Conservation (phyloP, 2,888 invertebrate species). For the Epirrita christyi region DNA sequence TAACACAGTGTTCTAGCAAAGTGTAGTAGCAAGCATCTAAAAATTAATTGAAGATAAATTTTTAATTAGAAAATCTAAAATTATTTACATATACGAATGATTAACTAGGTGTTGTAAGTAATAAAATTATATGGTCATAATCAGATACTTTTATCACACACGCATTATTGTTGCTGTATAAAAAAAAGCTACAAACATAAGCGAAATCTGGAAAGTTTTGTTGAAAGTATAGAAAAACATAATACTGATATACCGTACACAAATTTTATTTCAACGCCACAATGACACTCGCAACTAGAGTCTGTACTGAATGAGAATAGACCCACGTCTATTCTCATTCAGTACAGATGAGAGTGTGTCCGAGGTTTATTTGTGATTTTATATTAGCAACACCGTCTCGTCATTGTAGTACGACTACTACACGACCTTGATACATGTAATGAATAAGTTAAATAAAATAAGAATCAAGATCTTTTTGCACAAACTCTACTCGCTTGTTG, state of each 20-base stretch:
- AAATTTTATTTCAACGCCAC: conserved; percentile 21
- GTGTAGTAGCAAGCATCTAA: conserved; percentile 39
- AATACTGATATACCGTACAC: conserved; percentile 52
- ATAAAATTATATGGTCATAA: conserved; percentile 73
- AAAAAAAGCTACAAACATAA: conserved; percentile 53
- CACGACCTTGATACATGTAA: too few species aligned
- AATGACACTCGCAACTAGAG: conserved; percentile 20
- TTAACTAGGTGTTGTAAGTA: conserved; percentile 69
- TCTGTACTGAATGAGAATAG: conserved; percentile 11
- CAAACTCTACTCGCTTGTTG: too few species aligned
- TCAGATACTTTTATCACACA: conserved; percentile 78
- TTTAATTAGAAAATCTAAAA: conserved; percentile 67
- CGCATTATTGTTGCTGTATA: conserved; percentile 59
- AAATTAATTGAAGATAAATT: conserved; percentile 50
- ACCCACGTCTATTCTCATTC: conserved; percentile 43
- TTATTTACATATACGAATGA: conserved; percentile 72
- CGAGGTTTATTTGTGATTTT: too few species aligned
- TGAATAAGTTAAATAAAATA: too few species aligned
- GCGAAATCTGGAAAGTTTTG: conserved; percentile 54
- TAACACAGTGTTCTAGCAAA: conserved; percentile 27
- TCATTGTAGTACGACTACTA: too few species aligned
- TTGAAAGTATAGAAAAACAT: conserved; percentile 62
- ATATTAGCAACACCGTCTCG: too few species aligned
- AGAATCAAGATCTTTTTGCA: too few species aligned
- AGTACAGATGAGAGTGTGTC: conserved; percentile 1